Percentiles rank a stretch among this genome's conserved stretches.
These are phyloP conservation scores for Sebastes vulpes DNA, from an alignment of 2,797 vertebrate genomes.

Conservation along the genomic window DNA sequence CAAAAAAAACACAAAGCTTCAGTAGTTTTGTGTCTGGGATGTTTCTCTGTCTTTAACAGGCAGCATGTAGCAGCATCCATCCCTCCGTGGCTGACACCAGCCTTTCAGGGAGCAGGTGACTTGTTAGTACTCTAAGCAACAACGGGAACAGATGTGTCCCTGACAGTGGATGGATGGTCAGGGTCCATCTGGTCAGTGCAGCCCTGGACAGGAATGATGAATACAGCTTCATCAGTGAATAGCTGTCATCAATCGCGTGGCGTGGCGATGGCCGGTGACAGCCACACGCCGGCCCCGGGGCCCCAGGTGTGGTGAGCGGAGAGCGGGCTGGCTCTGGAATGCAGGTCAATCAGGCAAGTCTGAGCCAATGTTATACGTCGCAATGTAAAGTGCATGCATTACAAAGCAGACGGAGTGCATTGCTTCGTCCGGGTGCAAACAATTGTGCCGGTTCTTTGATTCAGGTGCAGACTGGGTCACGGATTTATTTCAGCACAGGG, in stretches of 20 bases:
- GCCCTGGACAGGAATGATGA: conserved; percentile 99
- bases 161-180: conserved; percentile 99
- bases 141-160: conserved; percentile 99
- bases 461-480: conserved; percentile 50
- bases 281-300: conserved; percentile 90
- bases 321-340: conserved; percentile 90
- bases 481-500: conserved; percentile 77
- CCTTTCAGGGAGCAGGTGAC: conserved; percentile 97
- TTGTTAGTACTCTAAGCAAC: conserved; percentile 99
- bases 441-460: conserved; percentile 69
- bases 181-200: conserved; percentile 99
- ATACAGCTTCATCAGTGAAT: conserved; percentile 99
- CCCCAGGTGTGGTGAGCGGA: conserved; percentile 94
- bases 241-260: conserved; percentile 99
- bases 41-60: conserved; percentile 75
- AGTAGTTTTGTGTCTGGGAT: conserved; percentile 32
- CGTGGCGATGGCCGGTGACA: conserved; percentile 94
- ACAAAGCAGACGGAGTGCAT: conserved; percentile 82
- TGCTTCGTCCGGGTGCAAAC: conserved; percentile 47
- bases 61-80: conserved; percentile 69
- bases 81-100: conserved; percentile 90
- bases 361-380: conserved; percentile 86
- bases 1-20: conserved; percentile 22
- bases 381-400: conserved; percentile 87
- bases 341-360: conserved; percentile 95